Conservation (phyloP, 2,113 vertebrate species). For the Amazona vittata region DNA sequence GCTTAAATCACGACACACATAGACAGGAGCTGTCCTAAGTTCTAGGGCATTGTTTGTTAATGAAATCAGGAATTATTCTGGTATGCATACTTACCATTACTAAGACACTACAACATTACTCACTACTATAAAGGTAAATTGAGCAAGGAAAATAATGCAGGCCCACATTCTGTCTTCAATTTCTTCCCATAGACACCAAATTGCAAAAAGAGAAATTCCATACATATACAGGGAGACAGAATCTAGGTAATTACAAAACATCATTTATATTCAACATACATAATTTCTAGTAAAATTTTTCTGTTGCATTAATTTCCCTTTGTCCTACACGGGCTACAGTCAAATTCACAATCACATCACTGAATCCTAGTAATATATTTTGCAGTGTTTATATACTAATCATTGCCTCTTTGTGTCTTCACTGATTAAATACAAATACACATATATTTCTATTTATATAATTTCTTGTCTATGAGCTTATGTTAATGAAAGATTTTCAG, state of each 20-base stretch:
- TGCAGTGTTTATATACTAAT: not conserved
- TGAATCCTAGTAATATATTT: not conserved
- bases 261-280: not conserved
- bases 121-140: not conserved
- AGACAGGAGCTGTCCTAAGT: not conserved
- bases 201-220: not conserved
- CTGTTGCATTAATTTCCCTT: not conserved
- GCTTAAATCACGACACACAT: not conserved
- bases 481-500: conserved; percentile 1
- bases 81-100: not conserved
- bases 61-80: not conserved
- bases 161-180: not conserved
- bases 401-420: not conserved
- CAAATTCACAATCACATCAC: not conserved
- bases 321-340: not conserved
- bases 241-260: not conserved
- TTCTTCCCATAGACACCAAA: not conserved
- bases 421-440: not conserved
- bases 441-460: not conserved
- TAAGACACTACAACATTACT: not conserved
- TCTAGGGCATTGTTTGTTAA: not conserved
- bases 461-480: not conserved
- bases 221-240: not conserved
- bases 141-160: not conserved
- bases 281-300: not conserved